phyloP scores from a whole-genome alignment of 2,888 invertebrate genomes.

The Luperina testacea region DNA sequence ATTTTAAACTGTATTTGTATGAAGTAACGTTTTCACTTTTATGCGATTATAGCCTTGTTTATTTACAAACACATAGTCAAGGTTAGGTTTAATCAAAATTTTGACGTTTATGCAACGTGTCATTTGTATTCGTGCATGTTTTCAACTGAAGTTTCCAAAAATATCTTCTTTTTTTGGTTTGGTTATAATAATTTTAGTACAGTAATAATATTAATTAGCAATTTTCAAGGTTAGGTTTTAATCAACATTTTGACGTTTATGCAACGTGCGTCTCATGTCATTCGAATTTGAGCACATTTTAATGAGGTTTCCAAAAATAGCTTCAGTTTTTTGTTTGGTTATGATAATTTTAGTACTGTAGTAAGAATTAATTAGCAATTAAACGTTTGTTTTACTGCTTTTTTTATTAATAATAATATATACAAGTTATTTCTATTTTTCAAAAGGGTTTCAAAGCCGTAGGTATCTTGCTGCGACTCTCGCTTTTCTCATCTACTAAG shows the following conservation, averaged over 20 bases:
- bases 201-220: constrained; percentile 5
- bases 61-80: constrained; percentile 40
- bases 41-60: constrained; percentile 40
- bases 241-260: constrained; percentile 7
- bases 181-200: constrained; percentile 21
- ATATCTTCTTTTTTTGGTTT: neutral
- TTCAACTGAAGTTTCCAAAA: constrained; percentile 11
- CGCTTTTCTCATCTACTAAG: neutral
- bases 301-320: constrained; percentile 8
- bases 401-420: neutral
- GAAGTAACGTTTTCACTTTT: constrained; percentile 59
- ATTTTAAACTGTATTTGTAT: constrained; percentile 51
- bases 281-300: neutral
- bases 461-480: neutral
- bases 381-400: constrained; percentile 9
- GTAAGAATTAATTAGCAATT: constrained; percentile 3
- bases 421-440: neutral
- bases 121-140: neutral
- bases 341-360: constrained; percentile 23
- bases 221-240: constrained; percentile 49
- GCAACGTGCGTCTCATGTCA: constrained; percentile 4
- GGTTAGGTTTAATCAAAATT: constrained; percentile 35
- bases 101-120: constrained; percentile 22
- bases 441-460: neutral
- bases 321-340: neutral